Evolutionary conservation across 1,140 invertebrate species (phyloP), one percentile per base, ranked within the genome.

Genomic region (Ganaspis sp.): DNA sequence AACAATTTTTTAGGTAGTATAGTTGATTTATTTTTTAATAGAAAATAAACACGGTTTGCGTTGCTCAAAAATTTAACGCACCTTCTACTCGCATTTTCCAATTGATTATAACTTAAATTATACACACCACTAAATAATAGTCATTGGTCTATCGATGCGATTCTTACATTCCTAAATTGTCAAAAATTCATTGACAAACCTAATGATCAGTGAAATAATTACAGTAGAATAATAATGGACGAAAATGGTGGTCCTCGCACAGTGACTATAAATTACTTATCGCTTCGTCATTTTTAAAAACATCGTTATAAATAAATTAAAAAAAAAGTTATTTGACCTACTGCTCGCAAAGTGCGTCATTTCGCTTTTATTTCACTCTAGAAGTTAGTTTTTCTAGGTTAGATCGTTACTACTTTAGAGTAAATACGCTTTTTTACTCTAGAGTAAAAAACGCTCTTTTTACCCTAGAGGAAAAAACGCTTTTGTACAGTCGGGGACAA

Each of bases 71-170:
- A 64, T 26, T 15, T 2, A 64, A 64, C 23, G 58, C 58, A 29
- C 58, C 58, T 26, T 15, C 23, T 64, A 34, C 58, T 64, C 58
- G 58, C 58, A 64, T 6, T 34, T n/a, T 64, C 26, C 11, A 64
- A 64, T 64, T 64, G 58, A 64, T 64, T 64, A 29, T 45, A 19
- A 64, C 19, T 85, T 83, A 86, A 87, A 86, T 78, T 78, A 85
- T 75, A 74, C 69, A 80, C 70, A 74, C 81, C 79, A 84, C 78
- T 88, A 89, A 87, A 88, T 75, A 86, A 89, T 90, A 90, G 78
- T 90, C 87, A 90, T 90, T 90, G 87, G 88, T 90, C 85, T 89
- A 83, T 86, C 84, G 83, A 87, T 82, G 83, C 84, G 79, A 84
- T 88, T 76, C 70, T 26, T 29, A 9, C 9, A 54, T 54, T 23